Conservation (phyloP, 2,797 vertebrate species). For the Coilia nasus region DNA sequence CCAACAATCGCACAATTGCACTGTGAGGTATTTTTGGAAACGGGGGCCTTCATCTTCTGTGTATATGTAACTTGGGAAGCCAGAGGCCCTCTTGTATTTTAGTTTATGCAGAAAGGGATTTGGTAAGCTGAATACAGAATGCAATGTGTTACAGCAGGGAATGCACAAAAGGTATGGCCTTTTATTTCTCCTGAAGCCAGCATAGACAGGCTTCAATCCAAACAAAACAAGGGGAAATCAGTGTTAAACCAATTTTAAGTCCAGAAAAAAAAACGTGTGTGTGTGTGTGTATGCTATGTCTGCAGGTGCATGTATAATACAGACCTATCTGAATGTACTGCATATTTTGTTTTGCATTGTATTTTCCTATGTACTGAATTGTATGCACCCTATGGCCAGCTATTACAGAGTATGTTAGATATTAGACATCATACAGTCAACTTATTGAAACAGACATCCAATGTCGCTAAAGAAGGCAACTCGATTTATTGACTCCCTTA, state of each 20-base stretch:
- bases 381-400: too few relatives aligned
- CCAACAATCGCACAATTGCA: constrained; percentile 33
- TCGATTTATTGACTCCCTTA: background rate
- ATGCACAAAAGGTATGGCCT: background rate
- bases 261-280: background rate
- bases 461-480: background rate
- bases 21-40: constrained; percentile 39
- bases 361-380: background rate
- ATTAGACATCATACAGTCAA: background rate
- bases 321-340: background rate
- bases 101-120: background rate
- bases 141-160: background rate
- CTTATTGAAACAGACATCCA: background rate
- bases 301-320: background rate
- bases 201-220: background rate
- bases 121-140: background rate
- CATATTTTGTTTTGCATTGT: background rate
- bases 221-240: background rate
- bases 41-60: background rate
- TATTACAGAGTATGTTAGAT: background rate
- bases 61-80: background rate
- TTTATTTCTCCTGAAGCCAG: background rate
- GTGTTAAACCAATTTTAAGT: background rate
- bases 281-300: background rate
- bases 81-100: background rate